phyloP scores from a whole-genome alignment of 2,113 vertebrate genomes.

The Brachyhypopomus gauderio region DNA sequence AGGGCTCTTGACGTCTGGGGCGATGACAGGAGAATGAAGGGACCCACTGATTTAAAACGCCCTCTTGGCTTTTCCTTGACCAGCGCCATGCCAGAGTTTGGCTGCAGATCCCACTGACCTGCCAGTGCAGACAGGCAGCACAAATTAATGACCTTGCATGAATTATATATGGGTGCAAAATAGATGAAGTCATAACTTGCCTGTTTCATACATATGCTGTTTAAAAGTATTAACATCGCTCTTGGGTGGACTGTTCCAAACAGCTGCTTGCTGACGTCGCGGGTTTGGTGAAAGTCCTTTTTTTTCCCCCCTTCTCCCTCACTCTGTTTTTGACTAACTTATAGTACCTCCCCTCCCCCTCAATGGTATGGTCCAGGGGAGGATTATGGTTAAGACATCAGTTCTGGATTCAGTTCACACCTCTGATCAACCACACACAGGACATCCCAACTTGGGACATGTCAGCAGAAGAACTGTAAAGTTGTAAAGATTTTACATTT shows the following conservation, averaged over 20 bases:
- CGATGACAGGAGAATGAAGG: slow-evolving; percentile 60
- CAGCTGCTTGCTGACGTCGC: slow-evolving; percentile 52
- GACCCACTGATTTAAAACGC: slow-evolving; percentile 49
- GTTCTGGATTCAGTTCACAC: not conserved
- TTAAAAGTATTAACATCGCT: slow-evolving; percentile 60
- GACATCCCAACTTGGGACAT: not conserved
- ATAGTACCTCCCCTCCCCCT: not conserved
- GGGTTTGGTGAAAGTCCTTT: slow-evolving; percentile 26
- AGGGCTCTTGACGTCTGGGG: slow-evolving; percentile 61
- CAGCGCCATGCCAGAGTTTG: slow-evolving; percentile 60
- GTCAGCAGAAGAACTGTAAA: not conserved
- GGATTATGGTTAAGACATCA: slow-evolving; percentile 1
- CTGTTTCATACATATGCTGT: slow-evolving; percentile 65
- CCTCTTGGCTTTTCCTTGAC: slow-evolving; percentile 59
- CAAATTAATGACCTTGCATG: slow-evolving; percentile 60
- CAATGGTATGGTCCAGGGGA: not conserved
- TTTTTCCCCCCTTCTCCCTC: not conserved
- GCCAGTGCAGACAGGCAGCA: slow-evolving; percentile 55
- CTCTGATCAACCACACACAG: slow-evolving; percentile 1
- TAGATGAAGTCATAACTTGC: slow-evolving; percentile 67
- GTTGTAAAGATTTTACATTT: not conserved
- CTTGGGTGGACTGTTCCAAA: not conserved
- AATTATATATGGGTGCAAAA: slow-evolving; percentile 69
- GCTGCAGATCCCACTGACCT: slow-evolving; percentile 49
- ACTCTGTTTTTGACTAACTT: slow-evolving; percentile 23